A percentile compares a stretch with the other conserved stretches of the same genome.
These are phyloP conservation scores for Lasioglossum pauxillum DNA, from an alignment of 2,888 invertebrate species.

Conservation along the genomic window DNA sequence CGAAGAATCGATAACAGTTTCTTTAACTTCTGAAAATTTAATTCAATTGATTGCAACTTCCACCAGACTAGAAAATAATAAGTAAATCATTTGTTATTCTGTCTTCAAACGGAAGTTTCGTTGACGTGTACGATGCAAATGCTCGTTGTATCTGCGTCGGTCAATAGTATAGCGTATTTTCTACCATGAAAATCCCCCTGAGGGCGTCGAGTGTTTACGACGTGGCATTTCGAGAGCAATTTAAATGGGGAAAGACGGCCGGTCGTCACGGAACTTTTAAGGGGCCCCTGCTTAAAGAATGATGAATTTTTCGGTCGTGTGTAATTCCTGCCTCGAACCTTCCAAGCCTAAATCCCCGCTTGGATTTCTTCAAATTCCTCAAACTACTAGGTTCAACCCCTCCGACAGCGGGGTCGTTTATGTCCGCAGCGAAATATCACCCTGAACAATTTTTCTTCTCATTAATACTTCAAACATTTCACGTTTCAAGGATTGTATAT, in stretches of 20 bases:
- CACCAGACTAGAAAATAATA: no score
- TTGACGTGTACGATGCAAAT: neutral
- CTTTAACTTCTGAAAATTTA: no score
- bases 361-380: neutral
- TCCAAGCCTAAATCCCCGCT: neutral
- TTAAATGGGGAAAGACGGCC: neutral
- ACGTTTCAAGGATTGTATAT: no score
- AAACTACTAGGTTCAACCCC: neutral
- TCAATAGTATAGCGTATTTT: neutral
- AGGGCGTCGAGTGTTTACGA: neutral
- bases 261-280: neutral
- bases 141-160: neutral
- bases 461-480: no score
- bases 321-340: neutral
- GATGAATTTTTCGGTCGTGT: neutral
- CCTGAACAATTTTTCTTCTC: neutral
- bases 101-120: neutral
- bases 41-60: neutral
- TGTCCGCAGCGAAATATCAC: neutral
- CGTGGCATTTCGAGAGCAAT: constrained; percentile 2
- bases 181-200: neutral
- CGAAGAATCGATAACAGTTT: neutral
- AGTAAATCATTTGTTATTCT: no score
- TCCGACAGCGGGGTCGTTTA: neutral
- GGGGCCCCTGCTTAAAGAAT: neutral